These are phyloP conservation scores for Hippoglossus hippoglossus DNA, from an alignment of 2,797 vertebrate species.

Conservation along the genomic window DNA sequence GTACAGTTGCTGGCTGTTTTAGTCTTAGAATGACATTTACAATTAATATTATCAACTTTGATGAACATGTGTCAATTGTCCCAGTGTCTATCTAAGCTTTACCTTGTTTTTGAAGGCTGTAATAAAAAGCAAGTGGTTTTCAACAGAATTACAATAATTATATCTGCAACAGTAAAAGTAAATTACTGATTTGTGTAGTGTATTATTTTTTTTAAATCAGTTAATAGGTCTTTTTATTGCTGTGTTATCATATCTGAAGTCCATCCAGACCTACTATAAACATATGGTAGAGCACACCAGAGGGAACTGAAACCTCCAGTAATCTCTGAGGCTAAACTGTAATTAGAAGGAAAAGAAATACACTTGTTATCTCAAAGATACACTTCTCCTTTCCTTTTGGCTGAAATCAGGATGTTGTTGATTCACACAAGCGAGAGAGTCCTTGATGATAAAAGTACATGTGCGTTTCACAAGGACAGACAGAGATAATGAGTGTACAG, in stretches of 20 bases:
- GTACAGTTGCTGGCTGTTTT: too few relatives aligned
- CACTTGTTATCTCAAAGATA: conserved; percentile 27
- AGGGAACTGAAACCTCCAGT: conserved; percentile 20
- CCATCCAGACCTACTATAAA: conserved; percentile 29
- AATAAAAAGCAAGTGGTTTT: background rate
- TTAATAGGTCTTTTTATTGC: background rate
- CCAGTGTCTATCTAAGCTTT: background rate
- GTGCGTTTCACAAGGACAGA: conserved; percentile 36
- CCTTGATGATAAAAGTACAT: conserved; percentile 44
- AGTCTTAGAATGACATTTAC: too few relatives aligned
- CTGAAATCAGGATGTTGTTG: conserved; percentile 23
- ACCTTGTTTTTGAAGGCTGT: background rate
- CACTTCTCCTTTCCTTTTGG: conserved; percentile 8
- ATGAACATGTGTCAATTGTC: too few relatives aligned
- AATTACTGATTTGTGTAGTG: background rate
- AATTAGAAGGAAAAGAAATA: conserved; percentile 20
- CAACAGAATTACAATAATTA: conserved; percentile 4
- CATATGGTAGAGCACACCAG: conserved; percentile 14
- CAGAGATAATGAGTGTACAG: conserved; percentile 60
- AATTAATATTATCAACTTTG: too few relatives aligned
- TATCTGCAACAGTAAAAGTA: background rate
- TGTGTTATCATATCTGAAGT: conserved; percentile 23
- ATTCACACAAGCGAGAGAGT: conserved; percentile 23
- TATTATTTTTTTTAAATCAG: background rate
- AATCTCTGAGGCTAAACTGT: conserved; percentile 26